Base-by-base conservation (phyloP, 2,888 invertebrate species). In the Luperina nickerlii region DNA sequence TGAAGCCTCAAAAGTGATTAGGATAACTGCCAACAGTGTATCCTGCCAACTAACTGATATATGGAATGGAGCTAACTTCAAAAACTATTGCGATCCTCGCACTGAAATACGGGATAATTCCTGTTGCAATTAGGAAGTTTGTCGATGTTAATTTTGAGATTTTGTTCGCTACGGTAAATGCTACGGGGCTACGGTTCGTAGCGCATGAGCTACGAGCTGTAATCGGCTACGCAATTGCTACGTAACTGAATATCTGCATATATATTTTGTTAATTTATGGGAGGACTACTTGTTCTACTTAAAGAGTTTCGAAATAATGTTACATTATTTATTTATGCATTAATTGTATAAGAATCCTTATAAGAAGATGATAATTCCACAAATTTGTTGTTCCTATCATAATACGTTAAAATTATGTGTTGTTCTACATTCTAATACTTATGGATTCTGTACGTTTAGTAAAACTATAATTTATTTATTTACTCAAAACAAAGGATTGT, bases 11-110 rank as follows among this genome's bases (percentile, higher is more conserved):
- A 86, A 81, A 78, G 88, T 88, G 88, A 88, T 88, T 88, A 88
- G 88, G 88, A 86, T 86, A 74, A 84, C 76, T 88, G 89, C 88
- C 88, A 88, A 86, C 81, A 73, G 78, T 76, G 78, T 77, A 75
- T 80, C 74, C 87, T 83, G 87, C 88, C 86, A 88, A 83, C 86
- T 67, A 78, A 74, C 81, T 88, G 88, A 88, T 83, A 86, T 87
- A 88, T 88, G 80, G 74, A 78, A 81, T 83, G 66, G 81, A 81
- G 82, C 77, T 89, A 79, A 84, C 89, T 83, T 84, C 77, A 76
- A 83, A 81, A 81, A 87, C 82, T 85, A 82, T 85, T 85, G 78
- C 85, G 60, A 82, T 79, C 77, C 78, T 81, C 85, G 74, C 74
- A 74, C 69, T 87, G 72, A 87, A 87, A 87, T 85, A 77, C 78